Base-by-base conservation (phyloP, 2,888 invertebrate species). In the Neoitamus cyanurus region DNA sequence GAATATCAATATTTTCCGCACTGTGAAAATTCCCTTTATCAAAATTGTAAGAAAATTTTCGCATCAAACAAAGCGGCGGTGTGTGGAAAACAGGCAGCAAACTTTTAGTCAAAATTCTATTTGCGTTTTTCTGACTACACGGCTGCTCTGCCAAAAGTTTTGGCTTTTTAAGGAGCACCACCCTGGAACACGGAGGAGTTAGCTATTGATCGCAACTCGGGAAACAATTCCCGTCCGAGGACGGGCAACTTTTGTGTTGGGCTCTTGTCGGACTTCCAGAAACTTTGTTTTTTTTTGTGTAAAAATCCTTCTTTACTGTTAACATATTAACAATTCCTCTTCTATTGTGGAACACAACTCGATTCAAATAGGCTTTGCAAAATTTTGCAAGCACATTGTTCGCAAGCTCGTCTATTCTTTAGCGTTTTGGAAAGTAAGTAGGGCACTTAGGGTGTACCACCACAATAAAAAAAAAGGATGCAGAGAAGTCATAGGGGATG, bases 1-100 rank as follows among this genome's bases (percentile, higher is more conserved):
- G 48, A 78, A 31, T 48, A 48, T 78, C 78, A 48, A 78, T 48
- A 78, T 78, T 78, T 78, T 78, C 58, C 30, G 13, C 77, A 77
- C 78, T 31, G 42, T 25, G 20, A 58, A 58, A 78, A 58, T n/a
- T 78, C 15, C 15, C 78, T 34, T 48, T 13, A n/a, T 48, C 30
- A 15, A 15, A 73, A 78, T 48, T 48, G 58, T 30, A 58, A 48
- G 31, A 58, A 31, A 58, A 58, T 58, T 1, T 78, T 58, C 15
- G 48, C 58, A 7, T 78, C 15, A 78, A 77, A 30, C 3, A 70
- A 70, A 31, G 6, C 34, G 5, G 1, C 1, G 9, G 9, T 58
- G n/a, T 70, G n/a, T 30, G 34, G 31, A 70, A 70, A 70, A 31
- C 31, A 73, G 20, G 58, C 58, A 58, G 0, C 58, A 20, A 58